Evolutionary conservation across 53 echinoderm and acorn worm species (phyloP), one percentile per base, ranked within the genome.

Genomic region (Holothuria scabra): DNA sequence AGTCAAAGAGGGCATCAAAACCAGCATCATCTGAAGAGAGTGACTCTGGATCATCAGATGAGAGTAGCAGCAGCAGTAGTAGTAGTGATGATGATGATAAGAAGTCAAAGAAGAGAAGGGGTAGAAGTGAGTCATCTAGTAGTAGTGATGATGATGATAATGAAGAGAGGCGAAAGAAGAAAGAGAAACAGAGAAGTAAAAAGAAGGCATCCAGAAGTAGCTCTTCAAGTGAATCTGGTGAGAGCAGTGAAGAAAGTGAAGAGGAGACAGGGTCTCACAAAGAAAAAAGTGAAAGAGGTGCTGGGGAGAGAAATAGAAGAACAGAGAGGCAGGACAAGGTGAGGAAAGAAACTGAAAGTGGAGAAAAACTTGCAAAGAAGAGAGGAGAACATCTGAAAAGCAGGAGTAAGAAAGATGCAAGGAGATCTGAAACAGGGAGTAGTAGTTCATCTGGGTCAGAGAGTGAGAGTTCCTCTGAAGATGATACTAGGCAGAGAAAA

Each of bases 391-490:
- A 65, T 16, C 41, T 20, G 65, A 78, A 59, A 86, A 32, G 65
- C 55, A 49, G 21, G 32, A 33, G 41, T 58, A 11, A 59, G 49
- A 38, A 65, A 67, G 19, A 22, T 56, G 11, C 19, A 74, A 88
- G 60, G 88, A 88, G 33, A 55, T 83, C 66, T 30, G 38, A 72
- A 60, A 84, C 56, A 10, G 85, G 59, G 58, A 37, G 38, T 7
- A 55, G 38, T 46, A 71, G 71, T n/a, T 71, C 71, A 41, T 71
- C 44, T 41, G 71, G 46, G 12, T 71, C 71, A 46, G 25, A 46
- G 21, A 41, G 71, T 71, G 71, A 25, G 8, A 71, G 71, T 46
- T 41, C 71, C 20, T 71, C 71, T 18, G 71, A 71, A 23, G 44
- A 41, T 14, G 0, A 37, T 46, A 46, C n/a, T 2, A 46, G 25